phyloP scores from a whole-genome alignment of 2,888 invertebrate species.

The Sminthurides aquaticus region DNA sequence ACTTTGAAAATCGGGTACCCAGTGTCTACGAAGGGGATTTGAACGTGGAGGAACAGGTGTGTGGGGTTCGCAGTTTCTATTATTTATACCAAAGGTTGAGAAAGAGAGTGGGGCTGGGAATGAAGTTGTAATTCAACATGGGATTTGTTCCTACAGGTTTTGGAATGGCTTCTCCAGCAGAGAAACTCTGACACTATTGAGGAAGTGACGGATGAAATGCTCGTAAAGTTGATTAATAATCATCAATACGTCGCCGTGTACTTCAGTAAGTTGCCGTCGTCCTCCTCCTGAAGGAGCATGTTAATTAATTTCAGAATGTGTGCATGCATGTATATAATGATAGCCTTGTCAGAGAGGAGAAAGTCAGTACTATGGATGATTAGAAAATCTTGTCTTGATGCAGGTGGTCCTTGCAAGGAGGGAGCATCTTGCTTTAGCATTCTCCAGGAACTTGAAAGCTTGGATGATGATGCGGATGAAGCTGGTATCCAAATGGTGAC shows the following conservation, averaged over 20 bases:
- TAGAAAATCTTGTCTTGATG: too few species aligned
- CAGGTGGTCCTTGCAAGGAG: constrained; percentile 68
- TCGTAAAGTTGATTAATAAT: constrained; percentile 76
- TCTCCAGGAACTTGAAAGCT: constrained; percentile 55
- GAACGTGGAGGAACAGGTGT: constrained; percentile 77
- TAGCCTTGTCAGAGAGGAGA: too few species aligned
- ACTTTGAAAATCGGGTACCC: constrained; percentile 54
- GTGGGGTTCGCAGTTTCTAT: constrained; percentile 48
- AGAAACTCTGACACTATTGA: constrained; percentile 86
- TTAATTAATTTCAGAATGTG: neutral
- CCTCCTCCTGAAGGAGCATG: neutral
- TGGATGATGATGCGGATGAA: constrained; percentile 87
- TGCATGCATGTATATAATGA: too few species aligned
- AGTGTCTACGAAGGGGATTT: constrained; percentile 53
- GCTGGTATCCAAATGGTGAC: constrained; percentile 89
- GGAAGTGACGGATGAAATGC: constrained; percentile 88
- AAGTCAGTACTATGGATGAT: too few species aligned
- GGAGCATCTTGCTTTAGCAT: constrained; percentile 45
- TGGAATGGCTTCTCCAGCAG: constrained; percentile 82
- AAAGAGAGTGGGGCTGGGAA: neutral
- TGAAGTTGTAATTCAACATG: neutral
- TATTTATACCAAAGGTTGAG: neutral
- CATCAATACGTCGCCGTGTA: constrained; percentile 77
- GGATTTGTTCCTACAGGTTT: constrained; percentile 52
- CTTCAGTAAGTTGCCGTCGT: constrained; percentile 65